Evolutionary conservation across 2,888 invertebrate species (phyloP), one percentile per base, ranked within the genome.

Genomic region (Atethmia centrago): DNA sequence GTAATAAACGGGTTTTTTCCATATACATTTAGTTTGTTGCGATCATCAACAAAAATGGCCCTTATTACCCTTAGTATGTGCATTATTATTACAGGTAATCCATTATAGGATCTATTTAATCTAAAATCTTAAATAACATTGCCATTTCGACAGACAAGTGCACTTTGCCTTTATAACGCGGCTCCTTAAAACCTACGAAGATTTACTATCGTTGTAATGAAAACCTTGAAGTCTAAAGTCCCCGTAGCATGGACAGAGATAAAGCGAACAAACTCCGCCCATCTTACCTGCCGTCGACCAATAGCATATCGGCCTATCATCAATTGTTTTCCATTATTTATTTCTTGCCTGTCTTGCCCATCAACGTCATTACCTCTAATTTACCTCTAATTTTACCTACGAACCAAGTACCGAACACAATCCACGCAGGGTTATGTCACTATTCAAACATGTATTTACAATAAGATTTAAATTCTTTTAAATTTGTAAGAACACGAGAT

Each of bases 211-310:
- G 56, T 70, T 62, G 36, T 65, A 76, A 56, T 81, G 59, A 72
- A 82, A 79, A 77, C 76, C 82, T 85, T 85, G 79, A 83, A 47
- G 64, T 82, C 21, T 53, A 59, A 80, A 76, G 71, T 77, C 66
- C 42, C 69, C 74, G 77, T 84, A 84, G 81, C 65, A 86, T 71
- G 87, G 85, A 82, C 75, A 83, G 64, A 88, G 89, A 90, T 88
- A 89, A 89, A 87, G 76, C 69, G 67, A 71, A 74, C 73, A 82
- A 83, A 88, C 91, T 71, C 89, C 91, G 90, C 91, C 91, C 88
- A 88, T 83, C 74, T 66, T 83, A 90, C 88, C 88, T 88, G 87
- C 71, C 69, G 62, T 69, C 85, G 74, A 83, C 90, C 91, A 91
- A 91, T 91, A 70, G 83, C 79, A 70, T 59, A n/a, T 82, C 72